A percentile compares a stretch with the other conserved stretches of the same genome.
phyloP scores from a whole-genome alignment of 2,113 vertebrate genomes.

The Haemorhous mexicanus region DNA sequence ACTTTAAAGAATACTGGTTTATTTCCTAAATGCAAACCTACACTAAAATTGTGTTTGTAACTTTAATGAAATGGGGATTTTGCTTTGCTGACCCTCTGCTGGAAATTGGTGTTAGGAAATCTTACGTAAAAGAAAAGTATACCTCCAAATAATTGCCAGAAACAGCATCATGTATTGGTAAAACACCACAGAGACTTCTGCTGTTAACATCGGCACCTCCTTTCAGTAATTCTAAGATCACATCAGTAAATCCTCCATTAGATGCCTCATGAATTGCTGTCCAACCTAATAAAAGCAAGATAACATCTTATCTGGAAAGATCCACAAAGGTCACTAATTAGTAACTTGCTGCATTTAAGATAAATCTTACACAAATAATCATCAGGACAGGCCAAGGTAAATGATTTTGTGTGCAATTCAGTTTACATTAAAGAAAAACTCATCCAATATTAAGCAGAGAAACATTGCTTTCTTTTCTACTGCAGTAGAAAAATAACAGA shows the following conservation, averaged over 20 bases:
- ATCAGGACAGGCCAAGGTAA: not conserved
- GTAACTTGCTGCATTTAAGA: not conserved
- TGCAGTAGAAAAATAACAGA: not conserved
- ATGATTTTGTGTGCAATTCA: not conserved
- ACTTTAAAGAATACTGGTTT: not conserved
- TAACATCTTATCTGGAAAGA: not conserved
- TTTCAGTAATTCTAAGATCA: slow-evolving; percentile 78
- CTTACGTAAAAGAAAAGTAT: not conserved
- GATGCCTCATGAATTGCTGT: slow-evolving; percentile 85
- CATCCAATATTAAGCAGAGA: not conserved
- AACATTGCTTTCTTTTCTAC: not conserved
- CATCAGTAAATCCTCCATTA: slow-evolving; percentile 54
- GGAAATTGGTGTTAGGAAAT: not conserved
- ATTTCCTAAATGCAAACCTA: not conserved
- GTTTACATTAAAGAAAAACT: not conserved
- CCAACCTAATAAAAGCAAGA: slow-evolving; percentile 76
- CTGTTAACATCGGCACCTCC: slow-evolving; percentile 79
- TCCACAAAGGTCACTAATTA: not conserved
- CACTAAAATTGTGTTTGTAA: not conserved
- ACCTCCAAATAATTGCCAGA: slow-evolving; percentile 77
- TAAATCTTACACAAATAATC: not conserved
- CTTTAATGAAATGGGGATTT: not conserved
- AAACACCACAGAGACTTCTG: slow-evolving; percentile 70
- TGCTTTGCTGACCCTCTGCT: not conserved
- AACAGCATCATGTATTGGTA: slow-evolving; percentile 82